These are phyloP conservation scores for Scopus umbretta DNA, from an alignment of 2,113 vertebrate genomes.

Conservation along the genomic window DNA sequence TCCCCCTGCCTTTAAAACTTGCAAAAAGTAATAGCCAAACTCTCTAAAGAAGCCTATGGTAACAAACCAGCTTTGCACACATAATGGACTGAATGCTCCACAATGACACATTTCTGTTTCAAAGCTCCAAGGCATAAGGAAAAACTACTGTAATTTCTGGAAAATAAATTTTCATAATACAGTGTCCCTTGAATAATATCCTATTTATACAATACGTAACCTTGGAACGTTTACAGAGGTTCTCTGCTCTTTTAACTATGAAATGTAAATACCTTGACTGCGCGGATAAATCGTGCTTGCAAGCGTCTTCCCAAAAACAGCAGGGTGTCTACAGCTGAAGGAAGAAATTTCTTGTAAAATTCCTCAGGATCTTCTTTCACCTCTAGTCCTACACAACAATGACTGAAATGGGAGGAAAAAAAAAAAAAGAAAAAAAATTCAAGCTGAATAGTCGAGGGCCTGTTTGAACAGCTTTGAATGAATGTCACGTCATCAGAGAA, in stretches of 20 bases:
- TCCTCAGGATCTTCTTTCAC: constrained; percentile 75
- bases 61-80: neutral
- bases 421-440: neutral
- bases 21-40: neutral
- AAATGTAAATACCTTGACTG: constrained; percentile 69
- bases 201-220: neutral
- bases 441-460: neutral
- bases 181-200: neutral
- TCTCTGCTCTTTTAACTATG: neutral
- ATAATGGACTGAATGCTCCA: neutral
- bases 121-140: neutral
- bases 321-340: constrained; percentile 73
- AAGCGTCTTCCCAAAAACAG: constrained; percentile 76
- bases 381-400: constrained; percentile 81
- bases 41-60: neutral
- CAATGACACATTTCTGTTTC: neutral
- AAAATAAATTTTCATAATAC: neutral
- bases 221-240: neutral
- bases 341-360: constrained; percentile 79
- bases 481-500: neutral
- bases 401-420: constrained; percentile 47
- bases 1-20: neutral
- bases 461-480: constrained; percentile 36
- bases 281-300: constrained; percentile 70
- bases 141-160: neutral